Evolutionary conservation across 2,113 vertebrate species (phyloP), one percentile per base, ranked within the genome.

Genomic region (Neogale vison): DNA sequence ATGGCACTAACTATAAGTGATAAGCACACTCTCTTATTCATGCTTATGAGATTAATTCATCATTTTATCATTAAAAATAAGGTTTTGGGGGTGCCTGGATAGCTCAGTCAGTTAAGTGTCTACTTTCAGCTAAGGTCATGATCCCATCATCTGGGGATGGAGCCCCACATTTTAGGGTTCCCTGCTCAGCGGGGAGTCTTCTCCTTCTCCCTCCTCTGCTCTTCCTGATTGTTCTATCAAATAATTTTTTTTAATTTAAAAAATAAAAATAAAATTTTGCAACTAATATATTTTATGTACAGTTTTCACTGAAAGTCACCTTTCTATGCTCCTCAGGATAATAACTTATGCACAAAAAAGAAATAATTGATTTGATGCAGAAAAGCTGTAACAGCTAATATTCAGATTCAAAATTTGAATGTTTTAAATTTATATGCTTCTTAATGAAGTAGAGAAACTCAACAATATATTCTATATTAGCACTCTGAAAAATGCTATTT

Each of bases 1-100:
- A 67, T 81, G 23, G 6, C 21, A 76, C 10, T 72, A 63, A 12
- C 18, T 87, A 20, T 15, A 39, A 91, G 24, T 85, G 18, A 74
- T 74, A 55, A 63, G 6, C n/a, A 74, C 17, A 63, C 6, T 42
- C 12, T 55, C 13, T 8, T 90, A 71, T 15, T 65, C n/a, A 74
- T 81, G 29, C 55, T 47, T 10, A 18, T 74, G 14, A 85, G 13
- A 91, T 57, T 91, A 65, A 90, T 29, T 79, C 42, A 29, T 80
- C 61, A 72, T 96, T 96, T 79, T 47, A 63, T 90, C 36, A 82
- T 74, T 87, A 81, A 86, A 96, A 90, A 65, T 74, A n/a, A 57
- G 67, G 29, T 34, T 61, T 76, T 91, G 3, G 61, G 61, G 26
- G 11, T 29, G 12, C 26, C 61, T 29, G 61, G 61, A 29, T 63